Evolutionary conservation across 2,113 vertebrate species (phyloP), one percentile per base, ranked within the genome.

Genomic region (Collichthys lucidus): DNA sequence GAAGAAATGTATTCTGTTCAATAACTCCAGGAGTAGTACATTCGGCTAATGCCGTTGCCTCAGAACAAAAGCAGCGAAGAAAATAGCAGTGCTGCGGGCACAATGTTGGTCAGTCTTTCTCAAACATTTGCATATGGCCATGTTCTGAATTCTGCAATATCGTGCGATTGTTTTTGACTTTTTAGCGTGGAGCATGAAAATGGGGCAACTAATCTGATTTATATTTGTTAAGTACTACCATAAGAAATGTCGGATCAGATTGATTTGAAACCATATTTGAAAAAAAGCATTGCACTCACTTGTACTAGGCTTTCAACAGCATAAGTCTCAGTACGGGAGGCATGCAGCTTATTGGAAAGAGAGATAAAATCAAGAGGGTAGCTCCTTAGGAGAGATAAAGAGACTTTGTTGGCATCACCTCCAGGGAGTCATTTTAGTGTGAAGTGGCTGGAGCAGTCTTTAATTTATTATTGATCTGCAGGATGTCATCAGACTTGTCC

Each of bases 391-490:
- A 77, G 64, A 83, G 85, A 89, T 84, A 88, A 87, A 86, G 74
- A 86, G 72, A 78, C 76, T 76, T 80, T 76, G 66, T 64, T 77
- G 66, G 74, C 84, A 40, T 85, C 79, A 80, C 71, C 89, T 79
- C 70, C 29, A 55, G 83, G 80, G 85, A 84, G 70, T 77, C 66
- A 80, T 89, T 90, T 89, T 82, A 68, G 79, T 70, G 60, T 89
- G 79, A 86, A 89, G 77, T 75, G 68, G 63, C 65, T 77, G 44
- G 49, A 88, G 65, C 22, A 80, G 79, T 79, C 62, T 86, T 86
- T 90, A 90, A 92, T 91, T 88, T 89, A 87, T 86, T 93, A 92
- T 94, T 79, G 88, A 92, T 94, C 90, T 77, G 46, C 74, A 70
- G 82, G 84, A n/a, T 91, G 91, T 46, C 79, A 80, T 90, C 82